Base-by-base conservation (phyloP, 2,113 vertebrate species). In the Neopipo cinnamomea region DNA sequence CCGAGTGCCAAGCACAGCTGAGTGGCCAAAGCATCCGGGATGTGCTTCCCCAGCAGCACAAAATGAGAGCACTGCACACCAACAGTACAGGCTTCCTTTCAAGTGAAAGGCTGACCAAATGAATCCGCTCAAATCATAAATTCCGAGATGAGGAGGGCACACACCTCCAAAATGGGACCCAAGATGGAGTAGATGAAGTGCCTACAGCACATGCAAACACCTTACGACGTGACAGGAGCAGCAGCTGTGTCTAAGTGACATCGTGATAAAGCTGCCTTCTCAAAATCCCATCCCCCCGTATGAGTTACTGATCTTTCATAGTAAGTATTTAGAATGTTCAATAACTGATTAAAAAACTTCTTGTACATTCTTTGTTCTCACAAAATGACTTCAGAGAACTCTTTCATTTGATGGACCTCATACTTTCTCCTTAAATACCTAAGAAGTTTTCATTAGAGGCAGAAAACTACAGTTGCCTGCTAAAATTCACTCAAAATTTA, bases 191-290 rank as follows among this genome's bases (percentile, higher is more conserved):
- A 52, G 20, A 47, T 4, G 15, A 58, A 67, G 11, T 3, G 3
- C 9, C 44, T 17, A 41, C 11, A 53, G n/a, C 49, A 72, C 8
- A 4, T 0, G 2, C 18, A 39, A 33, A 27, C 35, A 55, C 8
- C 0, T 0, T 6, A 4, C 12, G n/a, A 23, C 5, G 14, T 9
- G 3, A 9, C 25, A 24, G 35, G 12, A 46, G 25, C 33, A 37
- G 55, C 31, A 70, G 62, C 66, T 37, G 5, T 41, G 31, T 19
- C 20, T 14, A 8, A 72, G 16, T 73, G 44, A 52, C 1, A 39
- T 55, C 8, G 42, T 23, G 13, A 73, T 28, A 35, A 59, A 58
- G 11, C 10, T 61, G 17, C 30, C 56, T 58, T 47, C 55, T 62
- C 46, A 74, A 78, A 88, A 85, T 35, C 55, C n/a, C 47, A 12